Conservation (phyloP, 2,888 invertebrate species). For the Drosophila diplacantha region DNA sequence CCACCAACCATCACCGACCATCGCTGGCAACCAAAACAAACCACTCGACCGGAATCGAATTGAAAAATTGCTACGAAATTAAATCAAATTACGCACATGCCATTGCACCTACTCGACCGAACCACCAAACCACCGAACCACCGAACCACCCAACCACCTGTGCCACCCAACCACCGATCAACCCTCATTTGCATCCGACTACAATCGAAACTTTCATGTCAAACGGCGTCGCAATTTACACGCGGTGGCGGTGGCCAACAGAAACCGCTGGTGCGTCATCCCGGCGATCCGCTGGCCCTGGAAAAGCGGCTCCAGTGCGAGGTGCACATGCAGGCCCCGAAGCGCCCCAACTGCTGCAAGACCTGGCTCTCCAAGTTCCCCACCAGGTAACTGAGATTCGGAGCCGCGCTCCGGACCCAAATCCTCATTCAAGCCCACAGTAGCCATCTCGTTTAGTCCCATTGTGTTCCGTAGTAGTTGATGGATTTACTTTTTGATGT, state of each 20-base stretch:
- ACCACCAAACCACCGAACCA: conserved; percentile 38
- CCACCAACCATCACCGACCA: conserved; percentile 46
- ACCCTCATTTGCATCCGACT: conserved; percentile 58
- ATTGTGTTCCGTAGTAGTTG: conserved; percentile 64
- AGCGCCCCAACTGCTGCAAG: conserved; percentile 91
- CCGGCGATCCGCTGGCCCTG: conserved; percentile 86
- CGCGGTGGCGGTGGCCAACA: conserved; percentile 76
- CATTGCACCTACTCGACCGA: conserved; percentile 31
- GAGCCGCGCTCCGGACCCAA: conserved; percentile 13
- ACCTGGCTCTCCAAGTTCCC: conserved; percentile 97
- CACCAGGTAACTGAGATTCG: conserved; percentile 80
- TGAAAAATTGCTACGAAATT: conserved; percentile 62
- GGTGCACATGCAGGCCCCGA: conserved; percentile 90
- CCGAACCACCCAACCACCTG: conserved; percentile 26
- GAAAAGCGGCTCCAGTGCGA: conserved; percentile 93
- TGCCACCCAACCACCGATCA: conserved; percentile 23
- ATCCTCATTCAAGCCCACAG: conserved; percentile 17
- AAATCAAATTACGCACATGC: conserved; percentile 65
- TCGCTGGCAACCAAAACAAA: conserved; percentile 42
- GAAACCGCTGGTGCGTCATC: conserved; percentile 93
- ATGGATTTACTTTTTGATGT: conserved; percentile 79
- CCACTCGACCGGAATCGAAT: conserved; percentile 56
- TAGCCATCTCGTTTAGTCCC: conserved; percentile 47
- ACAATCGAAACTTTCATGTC: conserved; percentile 68
- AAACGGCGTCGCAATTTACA: conserved; percentile 70